A percentile compares a stretch with the other conserved stretches of the same genome.
These are phyloP conservation scores for Oscheius sp. DNA, from an alignment of 2,888 invertebrate species.

Conservation along the genomic window DNA sequence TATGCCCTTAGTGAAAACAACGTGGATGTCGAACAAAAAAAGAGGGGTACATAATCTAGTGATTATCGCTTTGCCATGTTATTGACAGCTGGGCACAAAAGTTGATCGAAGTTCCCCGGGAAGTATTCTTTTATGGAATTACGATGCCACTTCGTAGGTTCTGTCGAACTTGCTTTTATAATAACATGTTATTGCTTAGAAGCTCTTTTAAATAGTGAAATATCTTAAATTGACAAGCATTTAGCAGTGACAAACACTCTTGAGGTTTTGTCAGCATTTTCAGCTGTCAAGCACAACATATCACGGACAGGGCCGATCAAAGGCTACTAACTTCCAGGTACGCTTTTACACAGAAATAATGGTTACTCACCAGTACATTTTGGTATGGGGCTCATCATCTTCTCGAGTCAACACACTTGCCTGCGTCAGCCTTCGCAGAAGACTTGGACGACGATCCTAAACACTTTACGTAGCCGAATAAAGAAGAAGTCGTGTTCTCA, in stretches of 20 bases:
- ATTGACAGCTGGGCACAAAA: constrained; percentile 12
- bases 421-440: constrained; percentile 21
- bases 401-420: constrained; percentile 8
- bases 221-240: no score
- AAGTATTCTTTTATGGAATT: background rate
- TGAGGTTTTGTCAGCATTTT: no score
- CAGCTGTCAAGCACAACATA: background rate
- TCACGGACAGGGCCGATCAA: background rate
- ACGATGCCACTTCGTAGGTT: background rate
- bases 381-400: constrained; percentile 9
- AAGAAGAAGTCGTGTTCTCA: background rate
- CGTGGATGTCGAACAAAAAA: background rate
- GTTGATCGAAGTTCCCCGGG: background rate
- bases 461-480: background rate
- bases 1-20: background rate
- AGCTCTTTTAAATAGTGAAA: background rate
- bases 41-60: background rate
- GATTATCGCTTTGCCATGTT: constrained; percentile 7
- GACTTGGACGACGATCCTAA: constrained; percentile 32
- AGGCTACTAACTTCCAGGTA: background rate
- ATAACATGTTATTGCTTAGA: background rate
- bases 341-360: background rate
- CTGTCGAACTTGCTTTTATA: background rate
- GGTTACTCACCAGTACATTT: constrained; percentile 15
- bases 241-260: no score